These are phyloP conservation scores for Dryas iulia DNA, from an alignment of 1,140 invertebrate species.

Conservation along the genomic window DNA sequence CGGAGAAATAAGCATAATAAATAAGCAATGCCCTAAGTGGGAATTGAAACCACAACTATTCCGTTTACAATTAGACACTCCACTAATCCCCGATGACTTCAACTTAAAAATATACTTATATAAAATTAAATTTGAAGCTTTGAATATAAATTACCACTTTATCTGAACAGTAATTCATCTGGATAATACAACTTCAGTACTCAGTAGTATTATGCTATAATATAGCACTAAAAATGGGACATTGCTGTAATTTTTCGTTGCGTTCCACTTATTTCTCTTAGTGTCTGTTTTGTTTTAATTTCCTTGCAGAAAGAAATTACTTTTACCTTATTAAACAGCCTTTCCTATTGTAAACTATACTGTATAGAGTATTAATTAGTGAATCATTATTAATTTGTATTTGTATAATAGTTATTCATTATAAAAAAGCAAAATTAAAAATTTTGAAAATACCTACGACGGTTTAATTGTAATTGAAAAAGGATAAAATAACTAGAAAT, in stretches of 20 bases:
- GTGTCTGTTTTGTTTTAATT: conserved; percentile 1
- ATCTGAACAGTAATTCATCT: conserved; percentile 1
- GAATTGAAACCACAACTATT: too few species aligned
- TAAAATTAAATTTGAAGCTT: background rate
- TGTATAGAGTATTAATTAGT: background rate
- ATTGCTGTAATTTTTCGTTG: background rate
- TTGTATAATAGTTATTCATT: too few species aligned
- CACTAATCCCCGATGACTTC: too few species aligned
- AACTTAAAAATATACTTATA: too few species aligned
- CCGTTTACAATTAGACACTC: too few species aligned
- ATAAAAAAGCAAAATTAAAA: too few species aligned
- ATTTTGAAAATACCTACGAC: too few species aligned
- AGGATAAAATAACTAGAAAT: too few species aligned
- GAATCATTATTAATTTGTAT: too few species aligned
- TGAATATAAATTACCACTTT: background rate
- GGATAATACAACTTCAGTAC: background rate
- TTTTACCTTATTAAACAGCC: background rate
- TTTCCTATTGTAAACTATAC: background rate
- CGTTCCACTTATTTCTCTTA: conserved; percentile 1
- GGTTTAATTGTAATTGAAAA: too few species aligned
- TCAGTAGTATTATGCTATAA: background rate
- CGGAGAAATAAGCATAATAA: too few species aligned
- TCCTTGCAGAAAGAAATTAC: background rate
- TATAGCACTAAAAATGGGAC: conserved; percentile 3
- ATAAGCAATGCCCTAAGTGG: too few species aligned